Percentiles rank a stretch among this genome's conserved stretches.
Evolutionary conservation across 2,888 invertebrate species (phyloP).

Genomic region (Megalurothrips usitatus): DNA sequence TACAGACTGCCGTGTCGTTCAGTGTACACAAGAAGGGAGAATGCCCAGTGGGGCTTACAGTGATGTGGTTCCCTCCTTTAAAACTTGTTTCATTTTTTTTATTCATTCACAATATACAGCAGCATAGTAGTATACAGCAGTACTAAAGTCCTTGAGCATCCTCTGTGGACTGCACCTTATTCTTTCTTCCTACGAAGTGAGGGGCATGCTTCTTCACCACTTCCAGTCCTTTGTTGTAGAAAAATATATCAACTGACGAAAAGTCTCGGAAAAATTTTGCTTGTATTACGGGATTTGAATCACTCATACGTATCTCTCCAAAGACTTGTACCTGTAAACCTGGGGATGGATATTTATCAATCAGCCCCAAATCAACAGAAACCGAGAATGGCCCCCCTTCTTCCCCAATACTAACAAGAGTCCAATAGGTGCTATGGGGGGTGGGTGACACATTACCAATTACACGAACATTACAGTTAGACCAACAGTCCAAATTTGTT

Average conservation of each 20-base stretch:
- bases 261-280: not conserved
- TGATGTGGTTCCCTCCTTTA: too few relatives aligned
- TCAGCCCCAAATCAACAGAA: not conserved
- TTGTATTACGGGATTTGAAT: not conserved
- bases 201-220: not conserved
- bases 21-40: too few relatives aligned
- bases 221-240: not conserved
- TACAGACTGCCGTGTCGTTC: too few relatives aligned
- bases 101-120: not conserved
- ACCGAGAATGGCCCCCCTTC: not conserved
- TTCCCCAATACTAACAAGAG: not conserved
- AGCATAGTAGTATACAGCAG: too few relatives aligned
- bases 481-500: not conserved
- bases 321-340: not conserved
- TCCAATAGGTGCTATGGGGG: not conserved
- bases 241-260: not conserved
- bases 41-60: too few relatives aligned
- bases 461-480: not conserved
- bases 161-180: too few relatives aligned
- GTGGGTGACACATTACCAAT: not conserved
- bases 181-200: not conserved
- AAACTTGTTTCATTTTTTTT: not conserved
- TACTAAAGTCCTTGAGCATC: too few relatives aligned
- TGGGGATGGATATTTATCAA: not conserved
- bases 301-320: not conserved